Conservation (phyloP, 1,140 invertebrate genomes). For the Scaptomyza graminum region DNA sequence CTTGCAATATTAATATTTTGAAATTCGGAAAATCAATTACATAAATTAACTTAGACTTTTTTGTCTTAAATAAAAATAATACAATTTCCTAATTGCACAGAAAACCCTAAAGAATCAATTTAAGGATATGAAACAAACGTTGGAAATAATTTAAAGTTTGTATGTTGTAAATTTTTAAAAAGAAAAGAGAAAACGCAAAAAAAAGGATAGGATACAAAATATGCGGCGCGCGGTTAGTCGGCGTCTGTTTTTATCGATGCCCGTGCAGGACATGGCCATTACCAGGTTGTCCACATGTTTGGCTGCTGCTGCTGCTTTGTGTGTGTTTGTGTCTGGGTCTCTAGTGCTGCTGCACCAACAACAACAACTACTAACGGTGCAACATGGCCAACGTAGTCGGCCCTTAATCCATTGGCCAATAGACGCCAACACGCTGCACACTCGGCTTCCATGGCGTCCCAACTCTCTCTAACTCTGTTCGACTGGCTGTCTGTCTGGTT, state of each 20-base stretch:
- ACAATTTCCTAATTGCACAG: too few relatives aligned
- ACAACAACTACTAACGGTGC: too few relatives aligned
- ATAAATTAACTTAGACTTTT: neutral
- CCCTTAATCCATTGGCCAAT: constrained; percentile 72
- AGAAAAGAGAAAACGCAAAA: neutral
- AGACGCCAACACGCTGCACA: constrained; percentile 47
- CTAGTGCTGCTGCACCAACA: neutral
- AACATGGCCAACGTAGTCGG: constrained; percentile 32
- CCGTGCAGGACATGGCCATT: constrained; percentile 47
- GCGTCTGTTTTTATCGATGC: constrained; percentile 59
- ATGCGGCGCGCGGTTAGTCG: constrained; percentile 7
- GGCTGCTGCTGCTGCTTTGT: constrained; percentile 3
- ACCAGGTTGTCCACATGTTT: constrained; percentile 39
- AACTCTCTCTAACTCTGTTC: neutral
- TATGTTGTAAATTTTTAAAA: neutral
- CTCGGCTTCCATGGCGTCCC: constrained; percentile 1
- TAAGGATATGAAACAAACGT: neutral
- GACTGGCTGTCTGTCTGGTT: constrained; percentile 16
- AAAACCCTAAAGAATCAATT: too few relatives aligned
- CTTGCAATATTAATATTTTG: neutral
- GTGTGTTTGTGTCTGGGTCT: neutral
- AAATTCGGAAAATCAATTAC: neutral
- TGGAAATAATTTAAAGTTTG: neutral
- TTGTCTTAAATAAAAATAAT: neutral
- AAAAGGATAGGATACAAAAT: neutral